Conservation (phyloP, 2,888 invertebrate species). For the Subacronicta megacephala region DNA sequence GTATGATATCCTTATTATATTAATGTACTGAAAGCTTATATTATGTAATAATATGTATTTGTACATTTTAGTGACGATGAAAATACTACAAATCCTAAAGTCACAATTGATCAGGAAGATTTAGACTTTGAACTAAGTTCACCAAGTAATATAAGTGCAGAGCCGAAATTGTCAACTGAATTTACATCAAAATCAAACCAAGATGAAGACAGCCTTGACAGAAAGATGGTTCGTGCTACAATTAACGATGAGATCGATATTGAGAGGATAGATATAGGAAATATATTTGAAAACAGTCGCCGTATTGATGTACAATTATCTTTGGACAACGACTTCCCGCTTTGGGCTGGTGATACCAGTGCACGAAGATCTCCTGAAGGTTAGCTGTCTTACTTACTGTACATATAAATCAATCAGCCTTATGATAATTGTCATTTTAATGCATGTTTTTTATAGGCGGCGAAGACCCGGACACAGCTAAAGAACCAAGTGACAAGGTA, state of each 20-base stretch:
- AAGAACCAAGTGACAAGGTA: constrained; percentile 78
- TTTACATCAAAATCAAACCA: constrained; percentile 33
- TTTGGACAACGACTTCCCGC: constrained; percentile 73
- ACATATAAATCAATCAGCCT: not conserved
- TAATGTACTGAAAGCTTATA: no score
- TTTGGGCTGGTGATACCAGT: constrained; percentile 92
- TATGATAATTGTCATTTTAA: not conserved
- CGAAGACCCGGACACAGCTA: constrained; percentile 80
- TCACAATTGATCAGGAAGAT: constrained; percentile 96
- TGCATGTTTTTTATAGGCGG: constrained; percentile 69
- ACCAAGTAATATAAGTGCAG: constrained; percentile 45
- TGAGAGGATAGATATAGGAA: constrained; percentile 60
- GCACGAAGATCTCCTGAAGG: constrained; percentile 94
- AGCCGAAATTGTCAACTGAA: constrained; percentile 44
- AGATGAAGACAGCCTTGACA: constrained; percentile 59
- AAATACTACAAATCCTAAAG: constrained; percentile 92
- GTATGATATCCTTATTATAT: constrained; percentile 50
- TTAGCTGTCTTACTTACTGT: constrained; percentile 59
- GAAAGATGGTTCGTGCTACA: constrained; percentile 61
- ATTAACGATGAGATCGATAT: constrained; percentile 59
- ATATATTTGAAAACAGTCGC: constrained; percentile 77
- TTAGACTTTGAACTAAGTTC: constrained; percentile 84
- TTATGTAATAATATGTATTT: not conserved
- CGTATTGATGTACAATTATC: constrained; percentile 58
- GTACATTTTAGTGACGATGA: constrained; percentile 90